Conservation (phyloP, 2,797 vertebrate species). For the Chelmon rostratus region DNA sequence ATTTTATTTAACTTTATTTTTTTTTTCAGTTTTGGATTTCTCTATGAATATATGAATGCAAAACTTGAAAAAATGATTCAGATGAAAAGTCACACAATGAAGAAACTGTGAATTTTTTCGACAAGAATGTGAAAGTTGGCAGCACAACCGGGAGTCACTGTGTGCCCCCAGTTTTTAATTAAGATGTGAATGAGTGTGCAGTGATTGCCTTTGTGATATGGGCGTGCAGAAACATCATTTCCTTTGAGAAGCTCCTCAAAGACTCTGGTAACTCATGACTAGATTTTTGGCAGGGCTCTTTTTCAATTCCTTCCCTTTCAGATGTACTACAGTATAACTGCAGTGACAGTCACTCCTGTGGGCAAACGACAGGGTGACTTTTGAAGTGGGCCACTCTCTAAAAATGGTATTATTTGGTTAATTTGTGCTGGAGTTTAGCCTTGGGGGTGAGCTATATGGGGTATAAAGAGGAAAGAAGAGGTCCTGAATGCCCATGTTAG, state of each 20-base stretch:
- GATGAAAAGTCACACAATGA: slow-evolving; percentile 33
- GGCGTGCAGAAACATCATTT: slow-evolving; percentile 64
- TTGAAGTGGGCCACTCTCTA: slow-evolving; percentile 56
- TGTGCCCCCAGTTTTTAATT: slow-evolving; percentile 69
- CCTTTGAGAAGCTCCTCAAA: slow-evolving; percentile 71
- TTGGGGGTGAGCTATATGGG: slow-evolving; percentile 21
- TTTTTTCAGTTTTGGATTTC: background rate
- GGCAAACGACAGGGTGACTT: slow-evolving; percentile 65
- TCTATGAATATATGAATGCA: slow-evolving; percentile 19
- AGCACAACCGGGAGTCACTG: slow-evolving; percentile 40
- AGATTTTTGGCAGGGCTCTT: slow-evolving; percentile 59
- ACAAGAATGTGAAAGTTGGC: slow-evolving; percentile 45
- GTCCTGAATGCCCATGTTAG: slow-evolving; percentile 29
- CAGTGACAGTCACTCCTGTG: slow-evolving; percentile 46
- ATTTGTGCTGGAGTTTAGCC: slow-evolving; percentile 58
- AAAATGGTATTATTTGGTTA: slow-evolving; percentile 60
- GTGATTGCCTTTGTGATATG: slow-evolving; percentile 71
- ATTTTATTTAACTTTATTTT: background rate
- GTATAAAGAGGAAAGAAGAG: slow-evolving; percentile 20
- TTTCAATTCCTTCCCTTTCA: slow-evolving; percentile 62
- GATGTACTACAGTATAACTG: slow-evolving; percentile 43
- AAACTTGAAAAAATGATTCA: background rate
- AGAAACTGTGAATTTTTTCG: slow-evolving; percentile 23
- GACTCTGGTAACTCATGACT: slow-evolving; percentile 51
- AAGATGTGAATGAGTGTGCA: slow-evolving; percentile 65